Base-by-base conservation (phyloP, 2,113 vertebrate genomes). In the Gambusia affinis region DNA sequence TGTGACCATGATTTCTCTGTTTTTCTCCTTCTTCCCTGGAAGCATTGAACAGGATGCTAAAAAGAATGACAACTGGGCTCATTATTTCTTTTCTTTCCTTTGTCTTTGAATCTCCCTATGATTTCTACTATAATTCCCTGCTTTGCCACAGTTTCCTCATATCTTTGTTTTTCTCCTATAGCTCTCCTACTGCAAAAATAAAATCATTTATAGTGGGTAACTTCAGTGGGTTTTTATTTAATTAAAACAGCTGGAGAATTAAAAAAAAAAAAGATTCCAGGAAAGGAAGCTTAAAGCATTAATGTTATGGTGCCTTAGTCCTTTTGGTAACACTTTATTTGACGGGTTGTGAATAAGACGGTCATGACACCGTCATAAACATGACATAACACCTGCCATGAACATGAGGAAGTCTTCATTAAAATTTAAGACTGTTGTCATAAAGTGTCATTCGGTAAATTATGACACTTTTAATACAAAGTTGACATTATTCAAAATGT, bases 1-100 rank as follows among this genome's bases (percentile, higher is more conserved):
- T 12, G 35, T 60, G 79, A 82, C 83, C 19, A 47, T 37, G 8
- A 29, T 60, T 64, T 57, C 22, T 75, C 69, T 74, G 3, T 69
- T 76, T 70, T 6, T 67, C 61, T 88, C 76, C 64, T 76, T 31
- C 33, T 27, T 84, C 33, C 60, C 67, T 79, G 54, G 33, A 74
- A 82, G 73, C 12, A 10, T 68, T 81, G 75, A 78, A 70, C 70
- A 74, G 70, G 76, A 73, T 57, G 24, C 60, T 27, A 7, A n/a
- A 57, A 19, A 27, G 4, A 33, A 64, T 72, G 42, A 30, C 3
- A 22, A 17, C 28, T 28, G 29, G 42, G 19, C 47, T 72, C 60
- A 54, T 66, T 78, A 65, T 76, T 76, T 73, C 35, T 68, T 67
- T 65, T 47, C 66, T 76, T 73, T 70, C 69, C 66, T 54, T 70